phyloP scores from a whole-genome alignment of 1,140 invertebrate genomes.

The Octopus bimaculoides region DNA sequence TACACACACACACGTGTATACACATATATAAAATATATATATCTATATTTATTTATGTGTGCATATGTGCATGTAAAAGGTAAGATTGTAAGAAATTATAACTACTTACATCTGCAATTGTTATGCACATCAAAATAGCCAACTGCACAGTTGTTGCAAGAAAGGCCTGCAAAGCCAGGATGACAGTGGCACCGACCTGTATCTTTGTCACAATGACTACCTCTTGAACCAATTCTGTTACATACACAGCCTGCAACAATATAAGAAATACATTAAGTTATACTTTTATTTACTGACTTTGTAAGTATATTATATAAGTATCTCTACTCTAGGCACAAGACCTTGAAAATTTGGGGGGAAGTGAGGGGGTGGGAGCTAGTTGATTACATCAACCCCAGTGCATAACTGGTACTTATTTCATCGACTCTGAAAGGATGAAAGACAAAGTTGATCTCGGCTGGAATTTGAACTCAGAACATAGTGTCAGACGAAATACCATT shows the following conservation, averaged over 20 bases:
- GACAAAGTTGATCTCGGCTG: no score
- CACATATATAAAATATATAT: neutral
- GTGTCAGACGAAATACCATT: no score
- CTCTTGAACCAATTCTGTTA: conserved; percentile 49
- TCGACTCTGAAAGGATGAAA: no score
- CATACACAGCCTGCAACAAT: conserved; percentile 79
- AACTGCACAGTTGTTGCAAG: conserved; percentile 84
- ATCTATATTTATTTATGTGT: neutral
- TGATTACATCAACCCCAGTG: no score
- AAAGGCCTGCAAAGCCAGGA: conserved; percentile 80
- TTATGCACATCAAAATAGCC: conserved; percentile 88
- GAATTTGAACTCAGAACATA: no score
- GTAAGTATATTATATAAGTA: no score
- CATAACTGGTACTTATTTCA: no score
- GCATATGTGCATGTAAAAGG: neutral
- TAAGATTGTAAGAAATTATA: neutral
- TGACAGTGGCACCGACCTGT: conserved; percentile 89
- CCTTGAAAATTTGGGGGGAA: no score
- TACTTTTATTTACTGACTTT: no score
- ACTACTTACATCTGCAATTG: conserved; percentile 76
- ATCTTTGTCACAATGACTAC: conserved; percentile 73
- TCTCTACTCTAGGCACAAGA: no score
- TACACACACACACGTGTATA: neutral
- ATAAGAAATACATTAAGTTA: neutral
- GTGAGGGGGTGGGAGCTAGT: no score